Base-by-base conservation (phyloP, 2,888 invertebrate genomes). In the Phyto melanocephala region DNA sequence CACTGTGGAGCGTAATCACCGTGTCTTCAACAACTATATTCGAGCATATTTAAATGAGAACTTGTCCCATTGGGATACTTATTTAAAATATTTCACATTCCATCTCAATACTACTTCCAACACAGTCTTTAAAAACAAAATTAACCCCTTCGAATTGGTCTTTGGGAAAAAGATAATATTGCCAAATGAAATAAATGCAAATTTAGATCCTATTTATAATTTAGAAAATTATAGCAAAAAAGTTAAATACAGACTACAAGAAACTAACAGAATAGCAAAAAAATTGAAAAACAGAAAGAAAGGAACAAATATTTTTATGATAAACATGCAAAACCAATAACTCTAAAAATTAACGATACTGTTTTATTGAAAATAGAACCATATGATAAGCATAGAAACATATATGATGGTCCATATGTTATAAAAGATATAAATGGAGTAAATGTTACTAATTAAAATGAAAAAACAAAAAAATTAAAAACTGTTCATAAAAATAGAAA, bases 131-230 rank as follows among this genome's bases (percentile, higher is more conserved):
- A 15, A 35, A n/a, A 60, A 37, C 6, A 35, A 60, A 60, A 35
- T 33, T 37, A 63, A 42, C 1, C 63, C 63, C 1, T 63, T 63
- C 42, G 60, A 60, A 60, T 37, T 60, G 22, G 60, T 60, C 13
- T 60, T 60, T 40, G 37, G 33, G 5, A 60, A n/a, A 6, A 60
- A 28, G 17, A 15, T 33, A 2, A 60, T 8, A 20, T 33, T 60
- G 40, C 40, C 40, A 20, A 35, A 20, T 10, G 37, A 60, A 37
- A 22, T 33, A 4, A 22, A 60, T 1, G 1, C n/a, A 2, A 11
- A 4, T n/a, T 15, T 40, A 40, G 40, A 6, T 11, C 58, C 58
- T 1, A 58, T 58, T 10, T 58, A 58, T n/a, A 58, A 58, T 13
- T 10, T 58, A 35, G 58, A 58, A 3, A 58, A 58, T 33, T 58